Base-by-base conservation (phyloP, 1,140 invertebrate species). In the Halesus radiatus region DNA sequence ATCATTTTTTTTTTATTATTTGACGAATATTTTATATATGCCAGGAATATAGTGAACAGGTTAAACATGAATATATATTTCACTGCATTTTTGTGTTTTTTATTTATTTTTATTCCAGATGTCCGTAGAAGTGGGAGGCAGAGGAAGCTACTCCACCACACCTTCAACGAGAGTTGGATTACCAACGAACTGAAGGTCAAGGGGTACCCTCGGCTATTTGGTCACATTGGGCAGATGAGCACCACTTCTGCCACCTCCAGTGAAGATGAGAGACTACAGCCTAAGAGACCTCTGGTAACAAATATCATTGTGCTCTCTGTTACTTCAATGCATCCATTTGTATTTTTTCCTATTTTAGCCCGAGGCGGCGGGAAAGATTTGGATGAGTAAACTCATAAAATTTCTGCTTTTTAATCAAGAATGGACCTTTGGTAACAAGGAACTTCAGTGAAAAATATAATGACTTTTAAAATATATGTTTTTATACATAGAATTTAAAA, bases 161-260 rank as follows among this genome's bases (percentile, higher is more conserved):
- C 88, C 54, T 89, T 89, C 84, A 90, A 90, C 66, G 89, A 90
- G 83, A 89, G 88, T 81, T 90, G 89, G 89, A 90, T 90, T 62
- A 90, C 89, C n/a, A 89, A 90, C 77, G 89, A 90, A 80, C 83
- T 90, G 37, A 90, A 90, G 79, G 89, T 90, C 6, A 89, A 89
- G 64, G 89, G 89, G 0, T 90, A 90, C 76, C 89, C 89, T 0
- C 87, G 89, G 52, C 84, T 89, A 6, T 89, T 88, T 66, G 73
- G 74, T 23, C 87, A 87, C 1, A 87, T 87, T 68, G 86, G 85
- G 3, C 86, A 85, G 0, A 86, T 86, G 20, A 87, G 86, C 70
- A 88, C 89, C 0, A 89, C 87, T 0, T 88, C 89, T 76, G 87
- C 88, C 60, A 88, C 85, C 29, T 85, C 86, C 29, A 88, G 88